phyloP scores from a whole-genome alignment of 1,140 invertebrate species.

The Cydia amplana region DNA sequence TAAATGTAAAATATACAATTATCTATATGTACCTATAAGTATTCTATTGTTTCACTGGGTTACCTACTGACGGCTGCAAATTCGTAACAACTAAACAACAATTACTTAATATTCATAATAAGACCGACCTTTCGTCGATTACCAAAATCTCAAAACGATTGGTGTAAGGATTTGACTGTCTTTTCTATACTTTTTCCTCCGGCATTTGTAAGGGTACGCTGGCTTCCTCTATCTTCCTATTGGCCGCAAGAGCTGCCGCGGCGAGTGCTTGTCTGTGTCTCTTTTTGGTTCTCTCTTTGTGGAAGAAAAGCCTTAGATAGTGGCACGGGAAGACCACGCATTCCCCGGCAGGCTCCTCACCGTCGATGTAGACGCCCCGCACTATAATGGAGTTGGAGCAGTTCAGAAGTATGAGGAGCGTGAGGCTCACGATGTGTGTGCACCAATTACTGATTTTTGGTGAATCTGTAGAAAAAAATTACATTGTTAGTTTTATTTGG shows the following conservation, averaged over 20 bases:
- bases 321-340: conserved; percentile 91
- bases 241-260: conserved; percentile 46
- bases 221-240: conserved; percentile 61
- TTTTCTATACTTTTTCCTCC: conserved; percentile 64
- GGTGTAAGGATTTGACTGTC: not conserved
- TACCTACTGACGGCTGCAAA: conserved; percentile 20
- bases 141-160: not conserved
- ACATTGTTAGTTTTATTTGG: not conserved
- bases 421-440: conserved; percentile 85
- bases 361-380: conserved; percentile 91
- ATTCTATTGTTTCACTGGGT: conserved; percentile 14
- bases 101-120: conserved; percentile 7
- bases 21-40: not conserved
- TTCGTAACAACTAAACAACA: conserved; percentile 43
- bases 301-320: conserved; percentile 88
- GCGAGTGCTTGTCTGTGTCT: conserved; percentile 68
- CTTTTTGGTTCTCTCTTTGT: conserved; percentile 82
- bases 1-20: not conserved
- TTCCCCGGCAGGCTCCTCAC: conserved; percentile 87
- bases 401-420: conserved; percentile 88
- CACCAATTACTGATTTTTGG: conserved; percentile 88
- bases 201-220: conserved; percentile 64
- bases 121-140: not conserved
- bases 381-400: conserved; percentile 91
- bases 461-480: conserved; percentile 78